Conservation (phyloP, 2,113 vertebrate genomes). For the Seriola rivoliana region DNA sequence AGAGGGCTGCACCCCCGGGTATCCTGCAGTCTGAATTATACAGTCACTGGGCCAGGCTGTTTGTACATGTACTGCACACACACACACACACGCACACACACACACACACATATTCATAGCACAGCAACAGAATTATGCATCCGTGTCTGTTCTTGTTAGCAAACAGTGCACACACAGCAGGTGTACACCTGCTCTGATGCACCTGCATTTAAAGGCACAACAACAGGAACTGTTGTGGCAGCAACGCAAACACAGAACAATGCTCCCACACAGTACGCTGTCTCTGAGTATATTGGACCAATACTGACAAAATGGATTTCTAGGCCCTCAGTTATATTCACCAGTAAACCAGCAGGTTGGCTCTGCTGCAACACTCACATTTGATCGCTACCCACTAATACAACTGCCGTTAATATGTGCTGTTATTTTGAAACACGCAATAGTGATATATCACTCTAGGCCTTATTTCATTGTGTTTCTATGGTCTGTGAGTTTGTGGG, state of each 20-base stretch:
- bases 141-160: slow-evolving; percentile 62
- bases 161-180: slow-evolving; percentile 54
- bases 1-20: slow-evolving; percentile 51
- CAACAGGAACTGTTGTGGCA: slow-evolving; percentile 15
- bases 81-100: slow-evolving; percentile 41
- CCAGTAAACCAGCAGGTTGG: neutral
- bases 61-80: slow-evolving; percentile 46
- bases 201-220: slow-evolving; percentile 40
- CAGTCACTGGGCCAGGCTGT: slow-evolving; percentile 47
- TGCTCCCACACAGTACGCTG: neutral
- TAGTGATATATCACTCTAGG: too few species aligned
- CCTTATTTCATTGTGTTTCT: too few species aligned
- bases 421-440: neutral
- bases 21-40: slow-evolving; percentile 58
- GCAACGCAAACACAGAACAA: neutral
- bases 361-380: neutral
- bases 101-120: slow-evolving; percentile 39
- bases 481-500: too few species aligned
- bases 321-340: neutral
- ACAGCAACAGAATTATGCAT: slow-evolving; percentile 41
- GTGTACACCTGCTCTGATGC: slow-evolving; percentile 45
- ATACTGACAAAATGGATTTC: neutral
- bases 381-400: neutral
- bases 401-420: too few species aligned
- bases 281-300: neutral